A percentile compares a stretch with the other conserved stretches of the same genome.
phyloP scores from a whole-genome alignment of 2,888 invertebrate species.

The Dusona sp. region DNA sequence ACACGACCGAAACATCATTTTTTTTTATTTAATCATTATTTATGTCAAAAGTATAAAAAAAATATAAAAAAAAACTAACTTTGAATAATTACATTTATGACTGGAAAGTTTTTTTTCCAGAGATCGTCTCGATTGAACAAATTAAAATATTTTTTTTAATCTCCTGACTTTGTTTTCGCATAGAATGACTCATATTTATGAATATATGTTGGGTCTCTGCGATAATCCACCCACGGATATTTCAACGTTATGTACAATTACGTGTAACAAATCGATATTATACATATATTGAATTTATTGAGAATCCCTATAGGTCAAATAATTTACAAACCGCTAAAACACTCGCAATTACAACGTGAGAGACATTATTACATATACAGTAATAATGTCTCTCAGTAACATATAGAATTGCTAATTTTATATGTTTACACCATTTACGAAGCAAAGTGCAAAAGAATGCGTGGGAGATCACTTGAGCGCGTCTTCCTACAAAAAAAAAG shows the following conservation, averaged over 20 bases:
- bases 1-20: no score
- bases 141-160: neutral
- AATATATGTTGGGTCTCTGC: constrained; percentile 21
- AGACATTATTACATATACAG: constrained; percentile 23
- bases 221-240: constrained; percentile 64
- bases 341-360: constrained; percentile 53
- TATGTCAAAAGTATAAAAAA: neutral
- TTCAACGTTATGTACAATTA: constrained; percentile 27
- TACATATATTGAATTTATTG: constrained; percentile 58
- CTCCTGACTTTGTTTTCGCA: neutral
- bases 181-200: constrained; percentile 22
- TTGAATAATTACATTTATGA: neutral
- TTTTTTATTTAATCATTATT: neutral
- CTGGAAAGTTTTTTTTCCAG: neutral
- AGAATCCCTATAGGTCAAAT: constrained; percentile 67
- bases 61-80: neutral
- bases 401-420: constrained; percentile 27
- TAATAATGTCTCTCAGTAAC: constrained; percentile 30
- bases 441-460: constrained; percentile 16
- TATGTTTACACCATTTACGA: constrained; percentile 20
- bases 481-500: constrained; percentile 17
- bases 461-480: constrained; percentile 33
- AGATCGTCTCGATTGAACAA: neutral
- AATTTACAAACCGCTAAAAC: constrained; percentile 65
- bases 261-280: constrained; percentile 53